These are phyloP conservation scores for Leucopternis melanops DNA, from an alignment of 2,113 vertebrate species.

Conservation along the genomic window DNA sequence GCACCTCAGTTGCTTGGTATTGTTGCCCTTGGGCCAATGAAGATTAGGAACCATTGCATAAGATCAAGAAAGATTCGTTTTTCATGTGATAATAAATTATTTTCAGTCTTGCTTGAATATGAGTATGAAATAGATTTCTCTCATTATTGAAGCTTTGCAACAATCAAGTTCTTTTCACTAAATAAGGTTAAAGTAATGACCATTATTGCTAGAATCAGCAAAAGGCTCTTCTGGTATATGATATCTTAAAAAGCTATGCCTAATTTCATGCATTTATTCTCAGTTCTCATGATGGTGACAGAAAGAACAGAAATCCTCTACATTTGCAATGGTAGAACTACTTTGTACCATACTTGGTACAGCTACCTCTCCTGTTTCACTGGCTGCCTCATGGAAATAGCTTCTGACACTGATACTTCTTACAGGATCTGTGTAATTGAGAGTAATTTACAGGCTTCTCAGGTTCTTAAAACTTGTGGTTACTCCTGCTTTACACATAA, in stretches of 20 bases:
- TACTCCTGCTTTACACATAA: background rate
- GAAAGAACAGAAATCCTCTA: constrained; percentile 1
- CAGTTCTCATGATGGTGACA: background rate
- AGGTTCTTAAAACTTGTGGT: constrained; percentile 1
- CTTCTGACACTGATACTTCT: constrained; percentile 13
- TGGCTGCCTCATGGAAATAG: background rate
- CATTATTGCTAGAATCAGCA: background rate
- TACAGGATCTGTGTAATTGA: constrained; percentile 10
- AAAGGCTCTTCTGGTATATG: background rate
- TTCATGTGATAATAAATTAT: background rate
- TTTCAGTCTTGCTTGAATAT: background rate
- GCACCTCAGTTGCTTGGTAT: background rate
- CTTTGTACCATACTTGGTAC: background rate
- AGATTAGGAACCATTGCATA: background rate
- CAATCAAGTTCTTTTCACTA: background rate
- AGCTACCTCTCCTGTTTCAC: constrained; percentile 10
- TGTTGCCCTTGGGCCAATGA: background rate
- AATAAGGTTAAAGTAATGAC: background rate
- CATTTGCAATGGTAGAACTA: background rate
- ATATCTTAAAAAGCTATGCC: constrained; percentile 6
- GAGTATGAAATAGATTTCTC: background rate
- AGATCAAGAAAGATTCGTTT: background rate
- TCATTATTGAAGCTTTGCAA: background rate
- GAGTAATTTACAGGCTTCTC: constrained; percentile 51
- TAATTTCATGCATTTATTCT: background rate